Evolutionary conservation across 2,888 invertebrate genomes (phyloP).

Genomic region (Chouioia cunea): DNA sequence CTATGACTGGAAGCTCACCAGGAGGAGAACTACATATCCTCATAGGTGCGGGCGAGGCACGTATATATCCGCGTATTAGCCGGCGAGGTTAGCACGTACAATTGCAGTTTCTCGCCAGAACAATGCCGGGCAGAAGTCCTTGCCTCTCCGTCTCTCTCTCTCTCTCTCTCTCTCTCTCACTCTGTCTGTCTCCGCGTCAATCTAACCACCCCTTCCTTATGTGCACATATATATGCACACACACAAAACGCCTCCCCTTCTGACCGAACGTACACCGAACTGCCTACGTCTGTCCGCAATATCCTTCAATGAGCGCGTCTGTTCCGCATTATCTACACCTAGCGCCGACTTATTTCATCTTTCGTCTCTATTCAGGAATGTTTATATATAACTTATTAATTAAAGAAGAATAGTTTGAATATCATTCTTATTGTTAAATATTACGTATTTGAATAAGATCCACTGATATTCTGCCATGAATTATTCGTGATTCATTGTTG

Average conservation of each 20-base stretch:
- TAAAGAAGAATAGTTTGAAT: no score
- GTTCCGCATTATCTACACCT: constrained; percentile 10
- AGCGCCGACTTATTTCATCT: constrained; percentile 7
- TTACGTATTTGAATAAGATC: no score
- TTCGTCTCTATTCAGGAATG: constrained; percentile 1
- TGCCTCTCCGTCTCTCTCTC: constrained; percentile 3
- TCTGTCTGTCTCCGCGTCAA: constrained; percentile 10
- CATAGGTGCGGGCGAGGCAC: neutral
- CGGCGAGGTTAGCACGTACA: constrained; percentile 29
- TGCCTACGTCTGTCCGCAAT: constrained; percentile 20
- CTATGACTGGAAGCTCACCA: no score
- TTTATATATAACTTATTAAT: neutral
- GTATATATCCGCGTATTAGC: constrained; percentile 25
- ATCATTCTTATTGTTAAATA: no score
- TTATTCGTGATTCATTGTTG: no score
- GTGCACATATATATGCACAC: neutral
- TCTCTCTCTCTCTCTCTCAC: constrained; percentile 7
- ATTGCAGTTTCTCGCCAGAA: constrained; percentile 41
- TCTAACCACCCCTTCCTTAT: constrained; percentile 5
- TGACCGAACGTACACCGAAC: neutral
- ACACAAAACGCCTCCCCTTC: neutral
- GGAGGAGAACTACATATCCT: no score
- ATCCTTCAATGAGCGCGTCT: constrained; percentile 31
- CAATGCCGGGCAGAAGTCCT: constrained; percentile 29
- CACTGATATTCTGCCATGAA: no score